These are phyloP conservation scores for Mylabris phalerata DNA, from an alignment of 1,140 invertebrate species.

Conservation along the genomic window DNA sequence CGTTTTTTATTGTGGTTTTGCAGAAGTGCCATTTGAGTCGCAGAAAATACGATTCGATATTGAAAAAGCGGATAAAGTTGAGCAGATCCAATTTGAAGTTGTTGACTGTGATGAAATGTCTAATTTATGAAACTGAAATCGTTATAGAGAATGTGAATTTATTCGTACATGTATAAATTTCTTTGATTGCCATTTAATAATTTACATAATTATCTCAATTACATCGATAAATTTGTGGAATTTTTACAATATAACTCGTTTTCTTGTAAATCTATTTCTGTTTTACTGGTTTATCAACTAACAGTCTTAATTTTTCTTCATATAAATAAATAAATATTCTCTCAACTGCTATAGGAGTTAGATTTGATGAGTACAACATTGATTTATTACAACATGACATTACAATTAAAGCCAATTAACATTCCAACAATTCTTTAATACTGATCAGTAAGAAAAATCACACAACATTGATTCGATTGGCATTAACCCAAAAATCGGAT, in stretches of 20 bases:
- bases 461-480: no score
- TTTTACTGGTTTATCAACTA: background rate
- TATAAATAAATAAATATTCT: no score
- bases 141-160: background rate
- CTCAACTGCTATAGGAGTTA: no score
- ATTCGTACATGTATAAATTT: conserved; percentile 11
- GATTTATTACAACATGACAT: no score
- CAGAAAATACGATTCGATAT: conserved; percentile 18
- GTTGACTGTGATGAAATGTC: conserved; percentile 18
- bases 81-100: conserved; percentile 20
- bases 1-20: conserved; percentile 2
- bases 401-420: no score
- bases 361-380: no score
- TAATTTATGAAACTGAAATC: no score
- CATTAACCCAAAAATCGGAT: conserved; percentile 51
- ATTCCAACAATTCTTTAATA: conserved; percentile 10
- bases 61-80: conserved; percentile 10
- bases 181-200: conserved; percentile 8
- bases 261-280: background rate
- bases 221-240: no score
- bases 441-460: background rate
- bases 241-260: no score
- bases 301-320: conserved; percentile 6
- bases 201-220: conserved; percentile 5
- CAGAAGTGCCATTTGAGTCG: conserved; percentile 16